These are phyloP conservation scores for Phocides pigmalion DNA, from an alignment of 1,140 invertebrate species.

Conservation along the genomic window DNA sequence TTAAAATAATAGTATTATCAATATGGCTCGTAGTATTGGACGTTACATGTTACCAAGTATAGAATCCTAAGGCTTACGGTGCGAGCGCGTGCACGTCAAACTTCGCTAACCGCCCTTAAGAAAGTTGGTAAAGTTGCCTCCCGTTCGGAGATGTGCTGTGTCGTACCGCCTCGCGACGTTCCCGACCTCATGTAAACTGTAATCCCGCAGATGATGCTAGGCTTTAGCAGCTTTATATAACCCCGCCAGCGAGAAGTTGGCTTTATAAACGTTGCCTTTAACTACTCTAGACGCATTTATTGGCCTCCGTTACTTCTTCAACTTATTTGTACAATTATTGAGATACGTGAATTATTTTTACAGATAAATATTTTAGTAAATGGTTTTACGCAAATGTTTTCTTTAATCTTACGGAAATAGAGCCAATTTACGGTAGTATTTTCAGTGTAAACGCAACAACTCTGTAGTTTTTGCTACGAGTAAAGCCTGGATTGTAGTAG, in stretches of 20 bases:
- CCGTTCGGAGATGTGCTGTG: slow-evolving; percentile 70
- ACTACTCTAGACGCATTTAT: slow-evolving; percentile 35
- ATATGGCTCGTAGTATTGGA: slow-evolving; percentile 53
- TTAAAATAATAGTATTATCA: slow-evolving; percentile 4
- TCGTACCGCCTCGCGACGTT: slow-evolving; percentile 58
- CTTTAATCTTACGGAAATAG: no score
- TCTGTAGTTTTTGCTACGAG: slow-evolving; percentile 1
- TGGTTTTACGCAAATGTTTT: background rate
- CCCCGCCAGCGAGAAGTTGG: slow-evolving; percentile 58
- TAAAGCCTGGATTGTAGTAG: slow-evolving; percentile 42
- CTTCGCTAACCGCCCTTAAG: slow-evolving; percentile 79
- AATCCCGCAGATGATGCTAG: slow-evolving; percentile 78
- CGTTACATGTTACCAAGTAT: slow-evolving; percentile 70
- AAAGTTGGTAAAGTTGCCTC: slow-evolving; percentile 78
- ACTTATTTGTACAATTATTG: slow-evolving; percentile 1
- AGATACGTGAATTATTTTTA: background rate
- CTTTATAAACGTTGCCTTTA: slow-evolving; percentile 62
- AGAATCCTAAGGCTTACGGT: slow-evolving; percentile 73
- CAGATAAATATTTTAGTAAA: background rate
- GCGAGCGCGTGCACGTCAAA: slow-evolving; percentile 74
- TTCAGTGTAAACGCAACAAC: background rate
- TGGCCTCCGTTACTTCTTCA: slow-evolving; percentile 3
- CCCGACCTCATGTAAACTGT: slow-evolving; percentile 76
- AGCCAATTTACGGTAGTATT: background rate
- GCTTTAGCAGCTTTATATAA: slow-evolving; percentile 76